Evolutionary conservation across 2,797 vertebrate species (phyloP).

Genomic region (Spinus pinus): DNA sequence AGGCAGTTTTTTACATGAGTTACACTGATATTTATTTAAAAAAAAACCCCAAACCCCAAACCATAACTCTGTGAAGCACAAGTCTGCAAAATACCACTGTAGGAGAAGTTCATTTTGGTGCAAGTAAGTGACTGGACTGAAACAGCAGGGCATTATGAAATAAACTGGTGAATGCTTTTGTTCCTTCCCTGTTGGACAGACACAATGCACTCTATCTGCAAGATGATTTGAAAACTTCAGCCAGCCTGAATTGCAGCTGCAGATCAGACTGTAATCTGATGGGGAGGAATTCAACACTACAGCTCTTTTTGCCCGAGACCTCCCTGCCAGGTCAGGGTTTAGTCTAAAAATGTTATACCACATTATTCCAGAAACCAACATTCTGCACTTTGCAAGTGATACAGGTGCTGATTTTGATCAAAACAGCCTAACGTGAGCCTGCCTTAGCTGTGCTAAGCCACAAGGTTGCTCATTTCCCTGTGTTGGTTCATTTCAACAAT

Average conservation of each 20-base stretch:
- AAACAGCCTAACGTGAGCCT: neutral
- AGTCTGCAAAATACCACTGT: neutral
- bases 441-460: neutral
- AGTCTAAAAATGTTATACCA: neutral
- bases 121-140: neutral
- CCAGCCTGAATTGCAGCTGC: neutral
- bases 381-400: neutral
- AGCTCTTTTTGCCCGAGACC: neutral
- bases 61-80: neutral
- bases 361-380: neutral
- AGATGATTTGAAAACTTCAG: neutral
- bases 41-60: neutral
- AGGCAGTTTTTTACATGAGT: neutral
- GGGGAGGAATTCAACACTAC: neutral
- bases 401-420: neutral
- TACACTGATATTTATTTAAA: neutral
- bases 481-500: neutral
- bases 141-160: neutral
- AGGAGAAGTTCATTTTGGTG: neutral
- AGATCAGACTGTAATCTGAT: constrained; percentile 1
- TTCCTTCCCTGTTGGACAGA: neutral
- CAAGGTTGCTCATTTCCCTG: neutral
- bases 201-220: neutral
- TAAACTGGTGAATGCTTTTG: neutral
- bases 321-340: neutral